Conservation (phyloP, 1,140 invertebrate genomes). For the Acromyrmex charruanus region DNA sequence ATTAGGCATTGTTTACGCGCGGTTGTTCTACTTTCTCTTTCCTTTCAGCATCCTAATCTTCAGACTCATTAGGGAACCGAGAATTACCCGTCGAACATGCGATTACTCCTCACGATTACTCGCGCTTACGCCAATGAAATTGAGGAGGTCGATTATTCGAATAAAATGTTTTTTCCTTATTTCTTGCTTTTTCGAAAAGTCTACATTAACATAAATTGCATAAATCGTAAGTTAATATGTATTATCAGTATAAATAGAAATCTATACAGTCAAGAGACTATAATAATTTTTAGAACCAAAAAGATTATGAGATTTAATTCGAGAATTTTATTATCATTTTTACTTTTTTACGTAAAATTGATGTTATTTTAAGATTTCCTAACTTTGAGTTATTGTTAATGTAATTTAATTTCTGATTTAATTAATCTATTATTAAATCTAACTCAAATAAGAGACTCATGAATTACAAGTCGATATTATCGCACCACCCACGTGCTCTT, state of each 20-base stretch:
- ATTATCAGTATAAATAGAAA: not conserved
- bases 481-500: not conserved
- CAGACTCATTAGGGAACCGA: conserved; percentile 25
- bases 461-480: not conserved
- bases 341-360: not conserved
- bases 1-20: conserved; percentile 49
- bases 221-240: not conserved
- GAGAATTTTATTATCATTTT: not conserved
- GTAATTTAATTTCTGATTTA: not conserved
- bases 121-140: conserved; percentile 13
- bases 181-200: not conserved
- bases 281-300: not conserved
- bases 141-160: not conserved
- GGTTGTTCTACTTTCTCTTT: conserved; percentile 66
- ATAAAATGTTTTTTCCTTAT: not conserved
- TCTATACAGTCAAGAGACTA: not conserved
- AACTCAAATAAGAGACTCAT: not conserved
- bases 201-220: not conserved
- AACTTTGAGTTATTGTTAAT: not conserved
- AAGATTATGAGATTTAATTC: not conserved
- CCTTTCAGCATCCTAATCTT: conserved; percentile 37
- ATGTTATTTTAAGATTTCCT: not conserved
- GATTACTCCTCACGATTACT: conserved; percentile 3
- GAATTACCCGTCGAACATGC: not conserved
- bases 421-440: not conserved